Evolutionary conservation across 2,113 vertebrate species (phyloP), one percentile per base, ranked within the genome.

Genomic region (Rana temporaria): DNA sequence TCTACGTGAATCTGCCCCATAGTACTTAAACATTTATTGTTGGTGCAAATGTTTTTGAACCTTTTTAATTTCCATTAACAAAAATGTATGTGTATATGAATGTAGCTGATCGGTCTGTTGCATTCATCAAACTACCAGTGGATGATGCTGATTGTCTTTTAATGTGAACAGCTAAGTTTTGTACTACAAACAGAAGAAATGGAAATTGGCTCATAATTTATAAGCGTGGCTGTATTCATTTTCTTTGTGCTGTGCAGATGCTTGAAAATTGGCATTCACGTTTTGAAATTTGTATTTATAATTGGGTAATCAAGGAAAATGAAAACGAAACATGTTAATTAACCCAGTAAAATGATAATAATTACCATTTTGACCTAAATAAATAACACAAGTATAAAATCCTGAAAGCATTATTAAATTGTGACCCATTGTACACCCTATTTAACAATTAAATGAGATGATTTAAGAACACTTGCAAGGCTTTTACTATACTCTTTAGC

Each of bases 231-330:
- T 55, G 15, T 63, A 63, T 82, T 48, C 24, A 16, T 73, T 72
- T 55, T 56, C 22, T n/a, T 30, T n/a, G 22, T 62, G 12, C 48
- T 42, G 59, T 26, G 2, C 67, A 38, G 4, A n/a, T 32, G 26
- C 42, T 5, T 60, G 24, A 55, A 66, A 48, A 38, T 53, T 17
- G 22, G 7, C n/a, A 48, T 67, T 75, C n/a, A 59, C 67, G 63
- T 82, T 34, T 52, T 82, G 17, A 30, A 66, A 67, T 74, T 15
- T 59, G 7, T 67, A 67, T 55, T 59, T 30, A 53, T 81, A 85
- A 85, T 85, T 70, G 55, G 74, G n/a, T 59, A 79, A 73, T 79
- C 67, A 79, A 72, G 59, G 26, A 64, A 78, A 74, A 72, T 82
- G 26, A 74, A 80, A 57, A 72, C n/a, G 24, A 84, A 57, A 56